Evolutionary conservation across 2,888 invertebrate genomes (phyloP), one percentile per base, ranked within the genome.

Genomic region (Opisthograptis luteolata): DNA sequence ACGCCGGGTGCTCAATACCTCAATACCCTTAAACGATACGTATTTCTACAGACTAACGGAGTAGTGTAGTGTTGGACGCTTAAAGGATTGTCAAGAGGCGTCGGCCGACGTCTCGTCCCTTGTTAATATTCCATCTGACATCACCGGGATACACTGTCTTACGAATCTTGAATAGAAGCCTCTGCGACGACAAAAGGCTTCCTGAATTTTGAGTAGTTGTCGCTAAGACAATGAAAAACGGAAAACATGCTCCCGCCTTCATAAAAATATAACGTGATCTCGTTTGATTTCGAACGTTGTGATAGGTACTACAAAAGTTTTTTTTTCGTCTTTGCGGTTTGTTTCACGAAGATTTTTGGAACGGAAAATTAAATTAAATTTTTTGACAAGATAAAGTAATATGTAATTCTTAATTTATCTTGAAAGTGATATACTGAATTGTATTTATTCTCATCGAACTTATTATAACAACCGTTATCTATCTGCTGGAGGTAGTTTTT

Each of bases 71-170:
- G 49, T 39, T 49, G 43, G 60, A 62, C 68, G 73, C 74, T 74
- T 76, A 77, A 74, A 74, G 77, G 80, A 79, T 81, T 75, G 79
- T 71, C 73, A 66, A 60, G 52, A 66, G 67, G 64, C 64, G 58
- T 55, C 63, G 68, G 66, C 64, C 70, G 67, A 65, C 71, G 71
- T 63, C 68, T 68, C 68, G 77, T 70, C 80, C 79, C 84, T 84
- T 77, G 81, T 84, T 83, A 81, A 81, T 84, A 84, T 83, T 84
- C 83, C 69, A 70, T 72, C 73, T 81, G 82, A 78, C 79, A 74
- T 74, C 79, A 76, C 78, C 54, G 68, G 74, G 70, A 79, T 73
- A 73, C 67, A 72, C 74, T 80, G 79, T 80, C 80, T 82, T 70
- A 74, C 68, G 79, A 80, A 83, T 81, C 77, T 78, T 79, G 82